phyloP scores from a whole-genome alignment of 2,113 vertebrate genomes.

The Zosterops hypoxanthus region DNA sequence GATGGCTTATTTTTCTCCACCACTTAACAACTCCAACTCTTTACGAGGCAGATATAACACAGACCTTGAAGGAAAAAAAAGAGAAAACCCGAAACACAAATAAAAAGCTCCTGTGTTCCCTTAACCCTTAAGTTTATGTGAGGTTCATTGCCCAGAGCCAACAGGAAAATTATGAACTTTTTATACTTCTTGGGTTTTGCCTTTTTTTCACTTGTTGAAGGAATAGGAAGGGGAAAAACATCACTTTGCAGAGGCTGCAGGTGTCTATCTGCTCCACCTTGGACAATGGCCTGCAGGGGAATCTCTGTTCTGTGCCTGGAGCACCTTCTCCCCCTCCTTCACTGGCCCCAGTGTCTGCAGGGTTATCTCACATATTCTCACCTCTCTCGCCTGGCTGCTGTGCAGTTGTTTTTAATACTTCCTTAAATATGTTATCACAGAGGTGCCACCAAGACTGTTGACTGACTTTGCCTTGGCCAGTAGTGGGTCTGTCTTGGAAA shows the following conservation, averaged over 20 bases:
- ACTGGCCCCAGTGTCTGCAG: neutral
- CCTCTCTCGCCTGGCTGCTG: neutral
- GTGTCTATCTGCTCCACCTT: neutral
- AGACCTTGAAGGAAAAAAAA: rapidly evolving
- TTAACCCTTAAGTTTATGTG: neutral
- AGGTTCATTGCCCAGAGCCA: neutral
- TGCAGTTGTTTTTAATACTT: neutral
- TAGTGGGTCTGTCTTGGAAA: neutral
- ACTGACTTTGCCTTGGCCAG: neutral
- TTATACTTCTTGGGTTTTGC: neutral
- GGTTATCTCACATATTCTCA: neutral
- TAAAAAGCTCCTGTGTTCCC: neutral
- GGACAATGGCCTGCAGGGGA: neutral
- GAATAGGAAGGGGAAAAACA: neutral
- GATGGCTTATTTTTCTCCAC: neutral
- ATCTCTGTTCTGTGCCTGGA: neutral
- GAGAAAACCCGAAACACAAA: neutral
- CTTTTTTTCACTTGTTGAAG: neutral
- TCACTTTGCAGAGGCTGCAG: neutral
- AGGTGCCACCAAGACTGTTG: neutral
- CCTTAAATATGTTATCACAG: neutral
- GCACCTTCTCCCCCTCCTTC: neutral
- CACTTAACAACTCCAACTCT: neutral
- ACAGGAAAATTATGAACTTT: neutral
- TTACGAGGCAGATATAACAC: neutral